These are phyloP conservation scores for Mamestra configurata DNA, from an alignment of 1,140 invertebrate species.

Conservation along the genomic window DNA sequence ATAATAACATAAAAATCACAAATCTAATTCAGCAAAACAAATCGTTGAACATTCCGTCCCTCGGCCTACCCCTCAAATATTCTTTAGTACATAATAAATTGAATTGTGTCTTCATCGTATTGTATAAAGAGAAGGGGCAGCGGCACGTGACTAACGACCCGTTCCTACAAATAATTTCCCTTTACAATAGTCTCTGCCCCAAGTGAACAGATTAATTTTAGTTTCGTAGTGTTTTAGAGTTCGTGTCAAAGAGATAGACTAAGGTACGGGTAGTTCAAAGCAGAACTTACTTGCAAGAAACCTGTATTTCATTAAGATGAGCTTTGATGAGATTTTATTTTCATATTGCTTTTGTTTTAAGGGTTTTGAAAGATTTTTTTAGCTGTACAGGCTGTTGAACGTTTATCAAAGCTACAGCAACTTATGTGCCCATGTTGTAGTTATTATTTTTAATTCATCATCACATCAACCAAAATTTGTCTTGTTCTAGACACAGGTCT, in stretches of 20 bases:
- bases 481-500: too few species aligned
- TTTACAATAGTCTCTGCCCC: conserved; percentile 14
- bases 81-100: conserved; percentile 48
- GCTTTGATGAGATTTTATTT: background rate
- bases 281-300: background rate
- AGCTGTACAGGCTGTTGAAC: too few species aligned
- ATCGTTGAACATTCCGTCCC: conserved; percentile 15
- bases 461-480: too few species aligned
- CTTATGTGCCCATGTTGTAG: too few species aligned
- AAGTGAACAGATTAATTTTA: conserved; percentile 46
- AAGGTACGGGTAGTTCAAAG: conserved; percentile 1
- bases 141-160: conserved; percentile 48
- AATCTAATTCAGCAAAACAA: conserved; percentile 38
- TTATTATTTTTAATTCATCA: too few species aligned
- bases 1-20: conserved; percentile 39
- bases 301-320: background rate
- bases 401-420: too few species aligned
- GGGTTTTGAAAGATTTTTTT: too few species aligned
- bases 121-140: conserved; percentile 41
- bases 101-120: conserved; percentile 46
- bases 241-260: conserved; percentile 29
- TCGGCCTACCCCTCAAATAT: conserved; percentile 38
- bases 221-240: conserved; percentile 32
- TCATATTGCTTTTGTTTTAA: background rate
- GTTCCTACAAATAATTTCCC: conserved; percentile 49